Percentiles rank a stretch among this genome's conserved stretches.
Evolutionary conservation across 2,888 invertebrate genomes (phyloP).

Genomic region (Thyatira batis): DNA sequence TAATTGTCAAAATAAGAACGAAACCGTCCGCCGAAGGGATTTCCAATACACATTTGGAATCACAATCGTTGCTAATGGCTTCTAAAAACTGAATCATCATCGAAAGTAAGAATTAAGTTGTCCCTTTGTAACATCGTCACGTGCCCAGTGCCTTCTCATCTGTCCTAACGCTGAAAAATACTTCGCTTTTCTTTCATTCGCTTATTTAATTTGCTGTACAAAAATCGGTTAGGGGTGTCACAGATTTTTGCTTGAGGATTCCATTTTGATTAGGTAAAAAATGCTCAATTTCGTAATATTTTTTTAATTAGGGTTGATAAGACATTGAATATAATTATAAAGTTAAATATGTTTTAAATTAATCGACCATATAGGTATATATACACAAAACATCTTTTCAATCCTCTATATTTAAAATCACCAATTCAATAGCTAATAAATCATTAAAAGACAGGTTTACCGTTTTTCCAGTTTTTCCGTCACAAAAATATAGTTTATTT

Average conservation of each 20-base stretch:
- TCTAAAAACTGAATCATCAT: constrained; percentile 39
- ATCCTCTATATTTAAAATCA: no score
- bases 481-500: no score
- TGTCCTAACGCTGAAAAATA: constrained; percentile 19
- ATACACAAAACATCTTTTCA: no score
- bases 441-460: no score
- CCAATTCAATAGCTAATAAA: no score
- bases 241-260: background rate
- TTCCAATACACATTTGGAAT: constrained; percentile 44
- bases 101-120: constrained; percentile 50
- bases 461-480: no score
- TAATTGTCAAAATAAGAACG: constrained; percentile 41
- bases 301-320: no score
- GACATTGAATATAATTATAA: no score
- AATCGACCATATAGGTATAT: no score
- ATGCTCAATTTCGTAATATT: no score
- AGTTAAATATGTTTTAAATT: no score
- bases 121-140: constrained; percentile 46
- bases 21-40: constrained; percentile 28
- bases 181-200: constrained; percentile 15
- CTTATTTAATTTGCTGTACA: constrained; percentile 29
- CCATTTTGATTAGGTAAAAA: no score
- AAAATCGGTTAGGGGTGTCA: constrained; percentile 13
- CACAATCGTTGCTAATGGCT: constrained; percentile 45
- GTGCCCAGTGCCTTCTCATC: constrained; percentile 32